These are phyloP conservation scores for Xanthia togata DNA, from an alignment of 2,888 invertebrate species.

Conservation along the genomic window DNA sequence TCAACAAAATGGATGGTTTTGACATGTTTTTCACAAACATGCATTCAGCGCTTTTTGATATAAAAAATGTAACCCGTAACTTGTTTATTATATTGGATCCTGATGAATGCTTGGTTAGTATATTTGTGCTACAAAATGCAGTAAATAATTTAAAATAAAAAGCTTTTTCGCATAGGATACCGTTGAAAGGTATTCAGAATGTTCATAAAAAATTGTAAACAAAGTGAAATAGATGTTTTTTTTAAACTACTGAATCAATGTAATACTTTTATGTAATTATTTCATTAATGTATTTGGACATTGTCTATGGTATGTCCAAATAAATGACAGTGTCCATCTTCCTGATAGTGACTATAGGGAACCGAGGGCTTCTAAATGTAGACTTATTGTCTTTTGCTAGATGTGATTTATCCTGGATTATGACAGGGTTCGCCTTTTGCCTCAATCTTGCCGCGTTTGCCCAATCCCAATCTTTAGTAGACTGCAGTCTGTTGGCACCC, in stretches of 20 bases:
- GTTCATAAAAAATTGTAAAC: neutral
- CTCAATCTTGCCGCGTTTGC: neutral
- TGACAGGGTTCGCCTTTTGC: neutral
- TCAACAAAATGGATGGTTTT: slow-evolving; percentile 37
- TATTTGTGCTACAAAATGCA: neutral
- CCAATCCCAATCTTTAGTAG: neutral
- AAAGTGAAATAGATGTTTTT: neutral
- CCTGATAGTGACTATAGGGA: neutral
- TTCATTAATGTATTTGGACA: too few relatives aligned
- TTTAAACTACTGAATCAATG: neutral
- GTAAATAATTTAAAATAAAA: neutral
- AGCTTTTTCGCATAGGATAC: neutral
- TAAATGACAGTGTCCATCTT: slow-evolving; percentile 1
- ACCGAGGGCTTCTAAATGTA: slow-evolving; percentile 6
- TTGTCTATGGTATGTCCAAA: neutral
- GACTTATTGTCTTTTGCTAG: slow-evolving; percentile 17
- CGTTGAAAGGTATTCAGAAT: neutral
- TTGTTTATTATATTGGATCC: slow-evolving; percentile 19
- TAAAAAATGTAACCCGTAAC: neutral
- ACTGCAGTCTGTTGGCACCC: neutral
- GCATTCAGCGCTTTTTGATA: slow-evolving; percentile 28
- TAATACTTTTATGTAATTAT: too few relatives aligned
- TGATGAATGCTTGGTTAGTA: neutral
- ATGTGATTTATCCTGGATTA: slow-evolving; percentile 28
- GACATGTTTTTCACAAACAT: slow-evolving; percentile 48